Base-by-base conservation (phyloP, 2,797 vertebrate species). In the Phrynocephalus vlangalii region DNA sequence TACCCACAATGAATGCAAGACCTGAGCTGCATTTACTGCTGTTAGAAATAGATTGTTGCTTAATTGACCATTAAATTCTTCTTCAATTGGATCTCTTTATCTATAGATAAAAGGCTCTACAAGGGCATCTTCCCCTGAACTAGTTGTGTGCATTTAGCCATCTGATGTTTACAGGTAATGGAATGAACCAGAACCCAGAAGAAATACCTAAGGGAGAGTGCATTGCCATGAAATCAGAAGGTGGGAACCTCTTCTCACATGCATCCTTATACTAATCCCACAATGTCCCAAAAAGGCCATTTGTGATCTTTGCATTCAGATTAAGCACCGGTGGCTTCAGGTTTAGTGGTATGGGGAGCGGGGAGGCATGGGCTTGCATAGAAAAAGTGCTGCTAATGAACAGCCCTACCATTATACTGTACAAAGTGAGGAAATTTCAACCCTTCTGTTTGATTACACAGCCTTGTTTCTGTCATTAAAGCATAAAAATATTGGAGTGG, bases 401-500 rank as follows among this genome's bases (percentile, higher is more conserved):
- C 9, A 68, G 76, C n/a, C 48, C 8, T 18, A 13, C 2, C 86
- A 73, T 79, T 79, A 6, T 8, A 48, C 38, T 79, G 3, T 8
- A 48, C 38, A 24, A 24, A 76, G 18, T 24, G 7, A 48, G 13
- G 4, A 13, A 70, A 28, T 8, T n/a, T 6, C 16, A 48, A 0
- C 5, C 4, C 1, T 6, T 56, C 77, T 18, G 30, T 6, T 16
- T 2, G 0, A 72, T 7, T n/a, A 0, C 1, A 44, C 52, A 73
- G 28, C 79, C 76, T 73, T 3, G 0, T 38, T 2, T 79, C 33
- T 0, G 0, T 5, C 0, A 0, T 18, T 56, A 75, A 63, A 75
- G 6, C 20, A 50, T 83, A 30, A 13, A 80, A 73, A 91, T 70
- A 72, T 26, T 77, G 67, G 22, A 7, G 13, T 20, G 44, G 86